Base-by-base conservation (phyloP, 2,113 vertebrate species). In the Toxotes chatareus region DNA sequence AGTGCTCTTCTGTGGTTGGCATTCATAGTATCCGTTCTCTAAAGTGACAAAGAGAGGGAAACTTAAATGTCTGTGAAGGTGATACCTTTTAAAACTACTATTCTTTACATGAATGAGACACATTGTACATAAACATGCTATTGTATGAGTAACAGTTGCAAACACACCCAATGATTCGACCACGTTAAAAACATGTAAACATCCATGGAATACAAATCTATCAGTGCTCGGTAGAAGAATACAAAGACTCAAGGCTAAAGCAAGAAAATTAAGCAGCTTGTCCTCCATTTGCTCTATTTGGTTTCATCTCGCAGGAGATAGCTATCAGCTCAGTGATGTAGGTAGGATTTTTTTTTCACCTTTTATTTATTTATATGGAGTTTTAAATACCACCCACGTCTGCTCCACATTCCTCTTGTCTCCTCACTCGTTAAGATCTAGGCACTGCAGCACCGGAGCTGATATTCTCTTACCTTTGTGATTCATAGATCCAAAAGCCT, bases 371-470 rank as follows among this genome's bases (percentile, higher is more conserved):
- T 93, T 94, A 94, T 93, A 92, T 94, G 90, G 90, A 82, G 87
- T 92, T 94, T 94, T 94, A 90, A 94, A 95, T 90, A 93, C 93
- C 93, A 83, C 93, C 93, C 93, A 95, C 93, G 88, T 92, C 89
- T 93, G 91, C 91, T 94, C 91, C 88, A 91, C 88, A 91, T 91
- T 90, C 71, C 91, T 79, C 88, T 90, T 86, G 85, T 92, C 89
- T 93, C 85, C 78, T 90, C 86, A 88, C 82, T 90, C 63, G 77
- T 89, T 93, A 76, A 84, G 90, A 93, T 92, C 90, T 82, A 61
- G 86, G 84, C 92, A 80, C 91, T 86, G 80, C 91, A 79, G 88
- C 88, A 82, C 57, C 60, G 56, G 80, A 89, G 90, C 88, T 92
- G 92, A 94, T 92, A 95, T 89, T 88, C 86, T 91, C 84, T 90